These are phyloP conservation scores for Macrostomum lignano DNA, from an alignment of 1,140 invertebrate genomes.

Conservation along the genomic window DNA sequence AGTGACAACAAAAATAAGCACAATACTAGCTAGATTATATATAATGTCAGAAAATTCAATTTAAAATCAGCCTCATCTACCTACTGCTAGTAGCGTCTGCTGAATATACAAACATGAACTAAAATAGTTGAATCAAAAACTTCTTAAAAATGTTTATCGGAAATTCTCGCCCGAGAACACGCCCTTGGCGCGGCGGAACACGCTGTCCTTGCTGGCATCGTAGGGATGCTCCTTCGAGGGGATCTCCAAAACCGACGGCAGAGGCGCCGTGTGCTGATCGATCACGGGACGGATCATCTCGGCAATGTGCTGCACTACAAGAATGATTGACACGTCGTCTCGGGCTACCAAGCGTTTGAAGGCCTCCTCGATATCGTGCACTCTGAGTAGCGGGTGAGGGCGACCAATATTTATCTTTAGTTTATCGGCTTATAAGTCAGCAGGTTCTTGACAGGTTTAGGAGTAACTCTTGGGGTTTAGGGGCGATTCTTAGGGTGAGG, in stretches of 20 bases:
- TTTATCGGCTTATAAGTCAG: neutral
- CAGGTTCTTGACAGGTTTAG: too few species aligned
- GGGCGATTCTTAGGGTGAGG: too few species aligned
- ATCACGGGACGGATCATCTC: conserved; percentile 89
- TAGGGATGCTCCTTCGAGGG: conserved; percentile 97
- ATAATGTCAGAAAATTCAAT: too few species aligned
- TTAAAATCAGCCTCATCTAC: too few species aligned
- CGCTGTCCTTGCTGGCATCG: conserved; percentile 89
- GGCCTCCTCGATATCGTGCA: conserved; percentile 81
- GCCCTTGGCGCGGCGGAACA: conserved; percentile 59
- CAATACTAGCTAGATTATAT: too few species aligned
- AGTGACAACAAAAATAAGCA: too few species aligned
- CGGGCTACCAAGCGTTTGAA: conserved; percentile 76
- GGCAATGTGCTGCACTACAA: conserved; percentile 93
- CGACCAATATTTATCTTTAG: neutral
- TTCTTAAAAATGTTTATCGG: conserved; percentile 1
- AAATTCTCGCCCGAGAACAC: conserved; percentile 6
- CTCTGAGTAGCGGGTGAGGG: conserved; percentile 30
- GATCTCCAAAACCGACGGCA: conserved; percentile 87
- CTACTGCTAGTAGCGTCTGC: too few species aligned
- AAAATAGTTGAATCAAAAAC: too few species aligned
- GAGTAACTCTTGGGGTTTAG: too few species aligned
- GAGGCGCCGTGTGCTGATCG: conserved; percentile 61
- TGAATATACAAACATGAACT: too few species aligned
- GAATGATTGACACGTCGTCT: conserved; percentile 91